Evolutionary conservation across 1,140 invertebrate species (phyloP).

Genomic region (Papilio polytes): DNA sequence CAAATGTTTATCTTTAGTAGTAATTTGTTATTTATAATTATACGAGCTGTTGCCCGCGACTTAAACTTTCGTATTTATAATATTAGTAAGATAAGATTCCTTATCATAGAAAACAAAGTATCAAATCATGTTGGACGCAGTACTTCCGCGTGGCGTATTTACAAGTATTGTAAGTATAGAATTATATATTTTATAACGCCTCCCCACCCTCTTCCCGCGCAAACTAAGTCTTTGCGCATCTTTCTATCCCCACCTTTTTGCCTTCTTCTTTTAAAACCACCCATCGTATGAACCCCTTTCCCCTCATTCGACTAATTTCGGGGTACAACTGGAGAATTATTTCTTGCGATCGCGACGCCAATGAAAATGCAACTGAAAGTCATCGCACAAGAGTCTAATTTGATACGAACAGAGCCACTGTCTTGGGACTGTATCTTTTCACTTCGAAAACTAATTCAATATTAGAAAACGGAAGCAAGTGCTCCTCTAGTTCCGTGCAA

Average conservation of each 20-base stretch:
- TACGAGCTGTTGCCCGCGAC: too few species aligned
- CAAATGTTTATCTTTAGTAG: not conserved
- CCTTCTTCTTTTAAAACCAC: constrained; percentile 82
- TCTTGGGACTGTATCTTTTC: constrained; percentile 83
- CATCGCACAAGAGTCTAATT: constrained; percentile 53
- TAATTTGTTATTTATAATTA: not conserved
- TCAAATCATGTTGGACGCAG: constrained; percentile 52
- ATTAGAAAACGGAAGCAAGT: constrained; percentile 82
- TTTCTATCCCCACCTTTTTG: constrained; percentile 83
- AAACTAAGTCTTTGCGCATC: constrained; percentile 84
- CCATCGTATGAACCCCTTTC: constrained; percentile 81
- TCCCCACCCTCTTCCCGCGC: constrained; percentile 65
- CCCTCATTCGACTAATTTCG: constrained; percentile 83
- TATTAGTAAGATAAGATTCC: too few species aligned
- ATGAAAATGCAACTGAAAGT: constrained; percentile 56
- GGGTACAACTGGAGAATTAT: constrained; percentile 83
- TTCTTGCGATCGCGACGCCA: constrained; percentile 61
- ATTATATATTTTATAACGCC: constrained; percentile 84
- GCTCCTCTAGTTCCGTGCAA: constrained; percentile 38
- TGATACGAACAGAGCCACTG: constrained; percentile 58
- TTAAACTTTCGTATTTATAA: too few species aligned
- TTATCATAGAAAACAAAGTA: constrained; percentile 47
- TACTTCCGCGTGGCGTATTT: constrained; percentile 83
- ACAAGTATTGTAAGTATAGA: constrained; percentile 84
- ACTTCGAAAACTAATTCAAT: constrained; percentile 83